Base-by-base conservation (phyloP, 2,888 invertebrate species). In the Limnephilus lunatus region DNA sequence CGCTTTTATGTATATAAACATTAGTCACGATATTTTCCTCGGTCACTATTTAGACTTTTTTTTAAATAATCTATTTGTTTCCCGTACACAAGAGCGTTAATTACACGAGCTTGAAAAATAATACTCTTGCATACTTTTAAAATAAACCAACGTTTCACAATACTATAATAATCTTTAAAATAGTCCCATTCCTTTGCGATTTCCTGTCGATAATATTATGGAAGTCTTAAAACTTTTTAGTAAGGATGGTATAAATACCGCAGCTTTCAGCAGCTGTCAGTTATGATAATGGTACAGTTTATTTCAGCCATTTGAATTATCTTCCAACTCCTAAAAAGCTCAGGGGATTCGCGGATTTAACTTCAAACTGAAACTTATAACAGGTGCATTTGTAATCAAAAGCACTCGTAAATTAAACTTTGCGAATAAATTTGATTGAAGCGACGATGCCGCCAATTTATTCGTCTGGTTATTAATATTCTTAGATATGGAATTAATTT, bases 361-460 rank as follows among this genome's bases (percentile, higher is more conserved):
- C 44, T 86, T 48, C 44, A 86, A n/a, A 15, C 44, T 44, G 9
- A 86, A 86, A 88, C 53, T 88, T 88, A 53, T 88, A 88, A 89
- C 89, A 89, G 89, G 89, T 89, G 89, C 89, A 89, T 89, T 89
- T 89, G 89, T 81, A 89, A 89, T 89, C 89, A 89, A 89, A 89
- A 81, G 80, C 81, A 81, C 25, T 48, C n/a, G 30, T 68, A 68
- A 68, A 86, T n/a, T 53, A 68, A 88, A 68, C 68, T 88, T 88
- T 31, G 44, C 15, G 44, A 44, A 86, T 86, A 48, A 39, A 44
- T 86, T 86, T 39, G 44, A 83, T 35, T 83, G 3, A 35, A 35
- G 32, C 68, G 9, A 68, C 2, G 68, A 25, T 68, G 68, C 68
- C 68, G 25, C 68, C 25, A 25, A 9, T 25, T 48, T 48, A 48